phyloP scores from a whole-genome alignment of 2,888 invertebrate genomes.

The Dryobotodes eremita region DNA sequence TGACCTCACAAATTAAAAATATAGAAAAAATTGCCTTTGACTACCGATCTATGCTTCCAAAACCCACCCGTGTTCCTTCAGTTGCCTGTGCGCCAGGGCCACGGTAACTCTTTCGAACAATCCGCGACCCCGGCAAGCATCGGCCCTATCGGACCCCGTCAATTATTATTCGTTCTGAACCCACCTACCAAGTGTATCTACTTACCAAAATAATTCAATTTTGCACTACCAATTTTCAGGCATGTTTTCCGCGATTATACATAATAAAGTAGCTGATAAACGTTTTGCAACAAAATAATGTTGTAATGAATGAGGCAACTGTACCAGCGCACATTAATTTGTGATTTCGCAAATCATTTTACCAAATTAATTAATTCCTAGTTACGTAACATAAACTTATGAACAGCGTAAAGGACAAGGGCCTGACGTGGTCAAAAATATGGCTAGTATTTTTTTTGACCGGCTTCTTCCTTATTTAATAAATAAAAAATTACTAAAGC shows the following conservation, averaged over 20 bases:
- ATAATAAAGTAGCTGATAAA: background rate
- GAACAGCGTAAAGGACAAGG: background rate
- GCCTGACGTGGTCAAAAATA: background rate
- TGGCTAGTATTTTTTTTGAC: background rate
- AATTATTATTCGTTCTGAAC: background rate
- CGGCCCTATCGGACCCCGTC: too few relatives aligned
- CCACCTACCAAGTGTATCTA: background rate
- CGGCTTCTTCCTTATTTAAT: background rate
- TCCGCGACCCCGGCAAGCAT: too few relatives aligned
- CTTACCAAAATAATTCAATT: background rate
- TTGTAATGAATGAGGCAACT: background rate
- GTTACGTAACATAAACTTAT: background rate
- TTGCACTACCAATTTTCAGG: background rate
- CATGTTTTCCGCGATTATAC: background rate
- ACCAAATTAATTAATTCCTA: background rate
- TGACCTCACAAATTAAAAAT: background rate
- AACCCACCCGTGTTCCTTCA: too few relatives aligned
- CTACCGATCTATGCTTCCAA: too few relatives aligned
- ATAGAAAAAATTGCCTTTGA: background rate
- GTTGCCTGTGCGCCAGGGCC: too few relatives aligned
- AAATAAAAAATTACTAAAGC: background rate
- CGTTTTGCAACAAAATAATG: conserved; percentile 1
- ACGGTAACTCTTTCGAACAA: too few relatives aligned
- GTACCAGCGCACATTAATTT: background rate
- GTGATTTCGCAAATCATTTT: background rate